Evolutionary conservation across 2,113 vertebrate genomes (phyloP), one percentile per base, ranked within the genome.

Genomic region (Aviceda subcristata): DNA sequence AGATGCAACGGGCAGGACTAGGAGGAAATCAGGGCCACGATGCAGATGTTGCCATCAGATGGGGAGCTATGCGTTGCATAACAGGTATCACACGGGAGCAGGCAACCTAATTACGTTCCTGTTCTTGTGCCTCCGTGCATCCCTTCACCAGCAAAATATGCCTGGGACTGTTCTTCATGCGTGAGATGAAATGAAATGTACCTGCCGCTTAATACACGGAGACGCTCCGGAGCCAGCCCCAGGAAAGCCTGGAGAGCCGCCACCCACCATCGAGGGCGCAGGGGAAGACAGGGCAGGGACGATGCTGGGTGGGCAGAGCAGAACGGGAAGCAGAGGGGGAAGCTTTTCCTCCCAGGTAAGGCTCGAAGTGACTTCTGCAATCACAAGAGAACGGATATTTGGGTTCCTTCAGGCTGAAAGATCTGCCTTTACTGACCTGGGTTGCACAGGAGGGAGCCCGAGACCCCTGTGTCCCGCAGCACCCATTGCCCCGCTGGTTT

Each of bases 1-100:
- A 85, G 43, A 38, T 69, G 59, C 22, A 10, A 3, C 2, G 5
- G 36, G 55, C 59, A 74, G 34, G 21, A 66, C 6, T 17, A 46
- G 56, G 64, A 67, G 32, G 56, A 85, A 82, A 85, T 67, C 56
- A 45, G 64, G 32, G 60, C 43, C 21, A 1, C 0, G 0, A 59
- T 41, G 45, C 68, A 77, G 68, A 39, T 32, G 19, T 15, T 69
- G 38, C 0, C 1, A 56, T 85, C 0, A 0, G 50, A 62, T 18
- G 46, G 46, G 64, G 9, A 85, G 64, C 57, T 45, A 9, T 1
- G 0, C 14, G 13, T 72, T 85, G 60, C 3, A 6, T 75, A 82
- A 90, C 41, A 90, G 48, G 19, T 68, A 16, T 75, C 69, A 82
- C 36, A 55, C 13, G 51, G 56, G 81, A 95, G 62, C 43, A 32